Base-by-base conservation (phyloP, 2,113 vertebrate species). In the Miniopterus natalensis region DNA sequence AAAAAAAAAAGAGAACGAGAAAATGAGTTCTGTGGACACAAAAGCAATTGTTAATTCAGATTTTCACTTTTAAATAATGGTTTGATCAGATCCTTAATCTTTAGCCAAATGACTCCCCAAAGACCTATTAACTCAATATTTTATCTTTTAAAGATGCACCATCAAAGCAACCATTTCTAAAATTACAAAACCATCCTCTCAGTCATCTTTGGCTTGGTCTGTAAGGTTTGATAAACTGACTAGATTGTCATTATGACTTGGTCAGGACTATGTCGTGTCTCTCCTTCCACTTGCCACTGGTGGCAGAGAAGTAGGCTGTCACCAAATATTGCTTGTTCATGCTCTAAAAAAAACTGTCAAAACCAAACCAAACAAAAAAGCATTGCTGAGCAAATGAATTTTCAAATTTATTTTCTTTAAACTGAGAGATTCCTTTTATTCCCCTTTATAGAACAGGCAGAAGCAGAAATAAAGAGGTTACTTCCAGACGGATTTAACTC, bases 61-160 rank as follows among this genome's bases (percentile, higher is more conserved):
- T 71, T 96, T 97, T 83, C 74, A 95, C 94, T 97, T 97, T 83
- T 70, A 90, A 59, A 95, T 78, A 68, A 73, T 70, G 63, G 49
- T 88, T 97, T 79, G 8, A 23, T 74, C 45, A 27, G 17, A 45
- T 55, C 40, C 91, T 96, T 95, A 74, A 90, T 96, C 86, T 20
- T 90, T 83, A 74, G 83, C 85, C 88, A 95, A 85, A 59, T 78
- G 73, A 74, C 36, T 92, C 94, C 29, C 73, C 6, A 6, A 75
- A 63, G 63, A 55, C 29, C 7, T 73, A 88, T 74, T 92, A 94
- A 94, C 18, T 85, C 75, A 57, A 90, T 80, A 63, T 85, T 95
- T 94, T 95, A 87, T 91, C 88, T 96, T 79, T 94, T 74, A 95
- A 90, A 96, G 88, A 85, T 79, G 36, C 68, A 36, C 51, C 80